Evolutionary conservation across 2,113 vertebrate genomes (phyloP).

Genomic region (Zootoca vivipara): DNA sequence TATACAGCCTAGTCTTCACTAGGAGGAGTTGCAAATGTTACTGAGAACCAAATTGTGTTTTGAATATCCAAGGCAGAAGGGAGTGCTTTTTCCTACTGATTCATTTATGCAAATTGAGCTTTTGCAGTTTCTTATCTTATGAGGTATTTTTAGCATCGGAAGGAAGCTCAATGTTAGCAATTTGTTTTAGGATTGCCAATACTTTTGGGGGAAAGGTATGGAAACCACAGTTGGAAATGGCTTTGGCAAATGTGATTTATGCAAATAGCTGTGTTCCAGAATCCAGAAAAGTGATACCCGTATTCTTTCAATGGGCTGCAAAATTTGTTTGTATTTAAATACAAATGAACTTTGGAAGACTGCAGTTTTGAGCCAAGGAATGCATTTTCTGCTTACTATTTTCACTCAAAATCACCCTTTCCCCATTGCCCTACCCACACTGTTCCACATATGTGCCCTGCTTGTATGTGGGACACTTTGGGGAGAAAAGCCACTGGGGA

Average conservation of each 20-base stretch:
- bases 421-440: background rate
- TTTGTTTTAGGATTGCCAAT: background rate
- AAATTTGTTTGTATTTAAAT: background rate
- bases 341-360: background rate
- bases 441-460: background rate
- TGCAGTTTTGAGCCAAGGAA: background rate
- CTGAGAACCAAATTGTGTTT: background rate
- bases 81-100: background rate
- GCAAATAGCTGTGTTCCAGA: background rate
- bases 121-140: background rate
- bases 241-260: background rate
- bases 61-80: background rate
- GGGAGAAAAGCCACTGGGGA: background rate
- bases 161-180: background rate
- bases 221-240: background rate
- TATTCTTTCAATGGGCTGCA: background rate
- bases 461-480: background rate
- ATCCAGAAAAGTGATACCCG: background rate
- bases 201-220: background rate
- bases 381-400: too few species aligned
- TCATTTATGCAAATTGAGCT: background rate
- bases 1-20: background rate
- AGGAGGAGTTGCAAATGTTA: background rate
- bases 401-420: background rate
- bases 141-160: background rate